Evolutionary conservation across 2,797 vertebrate species (phyloP), one percentile per base, ranked within the genome.

Genomic region (Poeciliopsis turneri): DNA sequence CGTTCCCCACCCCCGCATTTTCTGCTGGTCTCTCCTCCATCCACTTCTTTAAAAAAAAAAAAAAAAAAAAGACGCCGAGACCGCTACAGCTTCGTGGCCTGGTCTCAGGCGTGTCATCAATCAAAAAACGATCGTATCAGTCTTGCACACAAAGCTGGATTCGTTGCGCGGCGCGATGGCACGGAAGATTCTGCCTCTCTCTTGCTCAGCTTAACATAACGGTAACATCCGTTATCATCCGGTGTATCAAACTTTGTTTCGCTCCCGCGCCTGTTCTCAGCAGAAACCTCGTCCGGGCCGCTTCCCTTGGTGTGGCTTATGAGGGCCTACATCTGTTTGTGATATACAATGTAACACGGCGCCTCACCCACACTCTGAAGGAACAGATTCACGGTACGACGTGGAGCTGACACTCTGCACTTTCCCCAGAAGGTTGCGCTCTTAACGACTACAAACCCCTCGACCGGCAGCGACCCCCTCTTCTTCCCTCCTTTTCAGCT

Each of bases 321-420:
- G 55, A 46, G 78, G 90, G 86, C 90, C 91, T 86, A 90, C 92
- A 94, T 94, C 90, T 93, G 93, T 90, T 94, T 93, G 86, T 88
- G 90, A 95, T 93, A 91, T 92, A 90, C 87, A 82, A 45, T 81
- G 91, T 89, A 93, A 94, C 71, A 77, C 88, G 86, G 89, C 88
- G 86, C 93, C 90, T 92, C 88, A 86, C 86, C 89, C 89, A 88
- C 90, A 84, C 78, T 36, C 85, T 84, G 82, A 77, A 90, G 92
- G 90, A 91, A 90, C 90, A 84, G 84, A 88, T 89, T 90, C 91
- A 88, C 92, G 80, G 88, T 72, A 83, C 76, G 78, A 86, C 89
- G 77, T 90, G 84, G 86, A 88, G 87, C 78, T 84, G 89, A 92
- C 90, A 86, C 79, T 1, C 79, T 80, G 87, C 86, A 84, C 88